phyloP scores from a whole-genome alignment of 2,888 invertebrate genomes.

The Habrosyne pyritoides region DNA sequence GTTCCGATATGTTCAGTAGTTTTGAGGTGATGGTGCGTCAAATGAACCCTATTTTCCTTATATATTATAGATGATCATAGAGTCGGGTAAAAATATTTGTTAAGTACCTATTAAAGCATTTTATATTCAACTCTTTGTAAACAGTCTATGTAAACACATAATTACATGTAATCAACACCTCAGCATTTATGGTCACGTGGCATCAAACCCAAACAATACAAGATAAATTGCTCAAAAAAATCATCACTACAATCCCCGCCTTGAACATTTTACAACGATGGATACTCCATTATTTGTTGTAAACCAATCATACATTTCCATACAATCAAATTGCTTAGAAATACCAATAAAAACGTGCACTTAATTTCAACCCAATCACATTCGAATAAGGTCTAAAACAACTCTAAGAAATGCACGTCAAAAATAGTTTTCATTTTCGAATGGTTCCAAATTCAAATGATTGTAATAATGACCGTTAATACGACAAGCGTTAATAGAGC shows the following conservation, averaged over 20 bases:
- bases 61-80: no score
- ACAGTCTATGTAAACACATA: constrained; percentile 13
- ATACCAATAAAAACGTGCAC: constrained; percentile 7
- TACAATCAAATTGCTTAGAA: constrained; percentile 50
- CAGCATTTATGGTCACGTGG: constrained; percentile 49
- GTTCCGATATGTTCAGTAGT: no score
- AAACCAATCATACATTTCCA: constrained; percentile 50
- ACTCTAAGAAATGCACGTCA: constrained; percentile 5
- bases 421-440: constrained; percentile 18
- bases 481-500: constrained; percentile 35
- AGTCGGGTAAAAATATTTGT: no score
- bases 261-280: constrained; percentile 53
- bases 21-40: no score
- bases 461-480: constrained; percentile 69
- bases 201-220: constrained; percentile 53
- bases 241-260: constrained; percentile 43
- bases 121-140: constrained; percentile 9
- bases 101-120: constrained; percentile 1
- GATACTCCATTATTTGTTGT: constrained; percentile 48
- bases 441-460: constrained; percentile 67
- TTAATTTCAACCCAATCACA: constrained; percentile 12
- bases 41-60: no score
- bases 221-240: constrained; percentile 60
- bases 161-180: constrained; percentile 56
- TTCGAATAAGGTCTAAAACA: constrained; percentile 24